Evolutionary conservation across 2,113 vertebrate species (phyloP), one percentile per base, ranked within the genome.

Genomic region (Diadophis punctatus): DNA sequence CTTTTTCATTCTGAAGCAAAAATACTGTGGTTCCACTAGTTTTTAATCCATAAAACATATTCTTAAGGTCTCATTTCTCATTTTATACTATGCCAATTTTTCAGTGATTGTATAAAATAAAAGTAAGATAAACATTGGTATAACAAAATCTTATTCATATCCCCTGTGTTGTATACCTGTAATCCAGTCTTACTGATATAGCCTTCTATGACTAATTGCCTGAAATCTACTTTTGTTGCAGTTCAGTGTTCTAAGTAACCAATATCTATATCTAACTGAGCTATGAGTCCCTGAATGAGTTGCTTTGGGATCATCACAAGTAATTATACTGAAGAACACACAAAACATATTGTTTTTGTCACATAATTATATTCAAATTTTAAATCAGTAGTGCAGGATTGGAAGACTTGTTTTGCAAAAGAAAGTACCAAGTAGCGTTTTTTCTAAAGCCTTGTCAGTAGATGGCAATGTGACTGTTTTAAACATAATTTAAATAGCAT

Each of bases 391-490:
- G 87, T 92, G 2, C 49, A 89, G 20, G 95, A 87, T 94, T 94
- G 94, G 91, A 34, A 34, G 30, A 16, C 58, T 91, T 89, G 51
- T 52, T 86, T 43, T 90, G 91, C 96, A 93, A 95, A 53, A 53
- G 89, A 95, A 93, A 93, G 94, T 49, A n/a, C 3, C 39, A 89
- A 48, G 22, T 80, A 95, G 51, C 56, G 22, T 88, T 88, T 96
- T 94, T 96, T 97, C 91, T 96, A 95, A 96, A 95, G 94, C 96
- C 2, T 90, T 96, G 97, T 97, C 98, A 97, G 97, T 97, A 98
- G 97, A 97, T 98, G 97, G 98, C 98, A 98, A 97, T 98, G 97
- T 98, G 95, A 96, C 97, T 97, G 20, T 96, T 97, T 97, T 96
- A 94, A 94, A 96, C 91, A 53, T 63, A 56, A 27, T 96, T 30